Conservation (phyloP, 2,113 vertebrate species). For the Tautogolabrus adspersus region DNA sequence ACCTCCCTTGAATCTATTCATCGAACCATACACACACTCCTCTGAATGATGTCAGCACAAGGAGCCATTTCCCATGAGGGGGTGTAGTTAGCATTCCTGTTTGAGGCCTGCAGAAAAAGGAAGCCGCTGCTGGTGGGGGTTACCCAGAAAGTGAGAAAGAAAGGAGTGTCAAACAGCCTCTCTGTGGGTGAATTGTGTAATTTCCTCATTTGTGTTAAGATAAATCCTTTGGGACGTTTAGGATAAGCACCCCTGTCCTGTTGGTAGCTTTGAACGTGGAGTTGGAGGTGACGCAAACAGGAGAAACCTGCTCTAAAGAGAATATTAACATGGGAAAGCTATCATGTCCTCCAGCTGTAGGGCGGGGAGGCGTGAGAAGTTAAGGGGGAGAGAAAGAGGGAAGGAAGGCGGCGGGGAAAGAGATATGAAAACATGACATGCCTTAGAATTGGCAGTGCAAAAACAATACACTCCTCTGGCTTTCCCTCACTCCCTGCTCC, state of each 20-base stretch:
- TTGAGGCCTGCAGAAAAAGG: slow-evolving; percentile 44
- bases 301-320: slow-evolving; percentile 65
- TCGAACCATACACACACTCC: slow-evolving; percentile 32
- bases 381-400: slow-evolving; percentile 39
- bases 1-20: slow-evolving; percentile 43
- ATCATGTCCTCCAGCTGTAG: slow-evolving; percentile 77
- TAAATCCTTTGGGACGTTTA: neutral
- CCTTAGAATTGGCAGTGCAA: slow-evolving; percentile 67
- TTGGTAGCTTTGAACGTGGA: slow-evolving; percentile 4
- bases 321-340: slow-evolving; percentile 76
- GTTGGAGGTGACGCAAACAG: slow-evolving; percentile 53
- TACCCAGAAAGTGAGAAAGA: slow-evolving; percentile 20
- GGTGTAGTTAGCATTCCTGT: slow-evolving; percentile 53
- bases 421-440: slow-evolving; percentile 82
- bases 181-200: neutral
- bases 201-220: slow-evolving; percentile 12
- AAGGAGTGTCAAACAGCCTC: neutral
- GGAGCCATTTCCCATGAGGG: slow-evolving; percentile 55
- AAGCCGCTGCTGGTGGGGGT: slow-evolving; percentile 27
- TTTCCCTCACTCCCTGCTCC: slow-evolving; percentile 45
- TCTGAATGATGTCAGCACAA: slow-evolving; percentile 40
- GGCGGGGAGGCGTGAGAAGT: slow-evolving; percentile 74
- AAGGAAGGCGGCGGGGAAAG: slow-evolving; percentile 57
- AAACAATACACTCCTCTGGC: slow-evolving; percentile 71
- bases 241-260: no score